phyloP scores from a whole-genome alignment of 2,113 vertebrate genomes.

The Philantomba maxwellii region DNA sequence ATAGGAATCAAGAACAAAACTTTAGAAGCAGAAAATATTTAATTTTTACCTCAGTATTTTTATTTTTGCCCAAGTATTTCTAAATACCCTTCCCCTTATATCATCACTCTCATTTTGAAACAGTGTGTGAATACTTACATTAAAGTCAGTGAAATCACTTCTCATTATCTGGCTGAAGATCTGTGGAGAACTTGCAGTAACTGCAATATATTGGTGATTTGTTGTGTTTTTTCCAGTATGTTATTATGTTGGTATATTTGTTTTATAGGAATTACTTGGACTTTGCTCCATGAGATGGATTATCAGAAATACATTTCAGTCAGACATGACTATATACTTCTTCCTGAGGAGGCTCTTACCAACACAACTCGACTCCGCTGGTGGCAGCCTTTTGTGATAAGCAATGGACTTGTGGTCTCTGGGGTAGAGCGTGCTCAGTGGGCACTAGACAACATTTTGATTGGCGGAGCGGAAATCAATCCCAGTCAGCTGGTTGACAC shows the following conservation, averaged over 20 bases:
- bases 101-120: not conserved
- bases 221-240: not conserved
- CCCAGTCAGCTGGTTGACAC: slow-evolving; percentile 94
- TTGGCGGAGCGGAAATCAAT: slow-evolving; percentile 98
- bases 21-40: not conserved
- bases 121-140: not conserved
- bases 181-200: not conserved
- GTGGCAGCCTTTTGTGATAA: slow-evolving; percentile 96
- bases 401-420: slow-evolving; percentile 85
- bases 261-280: slow-evolving; percentile 92
- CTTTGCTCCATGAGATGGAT: slow-evolving; percentile 97
- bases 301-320: slow-evolving; percentile 96
- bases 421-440: slow-evolving; percentile 93
- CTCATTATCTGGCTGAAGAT: not conserved
- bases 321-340: slow-evolving; percentile 93
- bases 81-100: not conserved
- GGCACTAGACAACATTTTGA: slow-evolving; percentile 96
- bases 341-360: slow-evolving; percentile 90
- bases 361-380: slow-evolving; percentile 95
- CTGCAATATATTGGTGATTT: not conserved
- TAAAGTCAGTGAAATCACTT: not conserved
- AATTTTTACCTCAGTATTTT: not conserved
- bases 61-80: not conserved
- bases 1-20: not conserved
- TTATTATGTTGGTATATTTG: not conserved